These are phyloP conservation scores for Chloropsis cyanopogon DNA, from an alignment of 2,113 vertebrate species.

Conservation along the genomic window DNA sequence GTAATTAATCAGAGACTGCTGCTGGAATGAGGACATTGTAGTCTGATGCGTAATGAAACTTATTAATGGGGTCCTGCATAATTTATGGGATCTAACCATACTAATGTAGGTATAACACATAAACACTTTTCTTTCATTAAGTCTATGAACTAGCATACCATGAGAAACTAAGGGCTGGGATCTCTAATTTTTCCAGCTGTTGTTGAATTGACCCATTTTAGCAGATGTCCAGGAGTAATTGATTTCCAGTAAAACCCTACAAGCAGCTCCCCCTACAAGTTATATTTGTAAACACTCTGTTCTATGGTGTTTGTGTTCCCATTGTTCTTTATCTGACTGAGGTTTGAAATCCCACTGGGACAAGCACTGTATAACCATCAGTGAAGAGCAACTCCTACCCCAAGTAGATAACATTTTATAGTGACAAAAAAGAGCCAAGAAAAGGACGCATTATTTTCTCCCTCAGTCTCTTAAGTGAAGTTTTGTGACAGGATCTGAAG, in stretches of 20 bases:
- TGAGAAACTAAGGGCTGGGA: neutral
- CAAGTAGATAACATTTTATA: neutral
- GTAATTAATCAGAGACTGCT: constrained; percentile 53
- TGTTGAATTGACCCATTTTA: neutral
- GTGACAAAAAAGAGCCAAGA: neutral
- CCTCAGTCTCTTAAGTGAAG: neutral
- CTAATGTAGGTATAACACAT: constrained; percentile 13
- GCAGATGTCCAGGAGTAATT: neutral
- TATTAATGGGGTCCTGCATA: constrained; percentile 61
- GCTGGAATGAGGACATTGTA: constrained; percentile 18
- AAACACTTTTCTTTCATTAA: constrained; percentile 51
- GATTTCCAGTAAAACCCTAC: constrained; percentile 7
- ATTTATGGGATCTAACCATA: constrained; percentile 47
- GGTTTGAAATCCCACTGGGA: neutral
- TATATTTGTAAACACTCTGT: constrained; percentile 15
- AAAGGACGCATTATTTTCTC: neutral
- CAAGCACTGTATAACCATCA: neutral
- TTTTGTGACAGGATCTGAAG: neutral
- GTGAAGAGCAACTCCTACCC: neutral
- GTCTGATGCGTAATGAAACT: constrained; percentile 58
- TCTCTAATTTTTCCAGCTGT: neutral
- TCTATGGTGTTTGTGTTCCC: neutral
- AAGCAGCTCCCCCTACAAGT: neutral
- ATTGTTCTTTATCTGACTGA: neutral
- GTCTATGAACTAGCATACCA: neutral